Evolutionary conservation across 2,888 invertebrate species (phyloP).

Genomic region (Pandemis corylana): DNA sequence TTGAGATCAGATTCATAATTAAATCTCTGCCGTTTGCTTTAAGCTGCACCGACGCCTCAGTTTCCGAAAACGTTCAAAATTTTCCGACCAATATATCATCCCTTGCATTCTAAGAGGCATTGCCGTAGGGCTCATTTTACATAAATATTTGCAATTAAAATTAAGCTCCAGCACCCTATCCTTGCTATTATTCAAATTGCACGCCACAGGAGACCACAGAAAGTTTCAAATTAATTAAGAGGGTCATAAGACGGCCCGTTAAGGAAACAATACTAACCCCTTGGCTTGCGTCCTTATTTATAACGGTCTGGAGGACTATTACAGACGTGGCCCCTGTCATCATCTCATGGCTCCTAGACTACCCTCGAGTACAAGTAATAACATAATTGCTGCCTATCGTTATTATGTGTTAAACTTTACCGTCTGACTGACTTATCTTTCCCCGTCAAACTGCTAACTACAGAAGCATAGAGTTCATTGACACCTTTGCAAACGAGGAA

Average conservation of each 20-base stretch:
- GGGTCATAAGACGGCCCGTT: slow-evolving; percentile 83
- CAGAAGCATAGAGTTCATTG: background rate
- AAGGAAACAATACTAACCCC: slow-evolving; percentile 80
- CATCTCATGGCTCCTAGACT: slow-evolving; percentile 66
- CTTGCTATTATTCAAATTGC: slow-evolving; percentile 83
- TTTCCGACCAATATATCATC: slow-evolving; percentile 72
- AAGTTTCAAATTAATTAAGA: slow-evolving; percentile 85
- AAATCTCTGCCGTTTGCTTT: slow-evolving; percentile 38
- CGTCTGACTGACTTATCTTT: background rate
- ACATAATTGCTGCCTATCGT: slow-evolving; percentile 57
- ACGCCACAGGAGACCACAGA: slow-evolving; percentile 83
- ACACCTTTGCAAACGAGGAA: background rate
- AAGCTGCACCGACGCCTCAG: slow-evolving; percentile 43
- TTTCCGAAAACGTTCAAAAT: slow-evolving; percentile 48
- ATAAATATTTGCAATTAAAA: slow-evolving; percentile 86
- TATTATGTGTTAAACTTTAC: background rate
- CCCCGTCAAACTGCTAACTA: background rate
- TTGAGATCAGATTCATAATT: slow-evolving; percentile 29
- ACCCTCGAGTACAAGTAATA: slow-evolving; percentile 52
- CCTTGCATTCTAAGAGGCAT: slow-evolving; percentile 68
- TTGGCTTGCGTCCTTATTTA: slow-evolving; percentile 69
- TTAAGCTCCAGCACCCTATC: slow-evolving; percentile 80
- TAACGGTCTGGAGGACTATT: slow-evolving; percentile 72
- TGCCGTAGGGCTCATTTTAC: slow-evolving; percentile 73
- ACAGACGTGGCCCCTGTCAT: slow-evolving; percentile 64